phyloP scores from a whole-genome alignment of 2,113 vertebrate genomes.

The Barnardius zonarius region DNA sequence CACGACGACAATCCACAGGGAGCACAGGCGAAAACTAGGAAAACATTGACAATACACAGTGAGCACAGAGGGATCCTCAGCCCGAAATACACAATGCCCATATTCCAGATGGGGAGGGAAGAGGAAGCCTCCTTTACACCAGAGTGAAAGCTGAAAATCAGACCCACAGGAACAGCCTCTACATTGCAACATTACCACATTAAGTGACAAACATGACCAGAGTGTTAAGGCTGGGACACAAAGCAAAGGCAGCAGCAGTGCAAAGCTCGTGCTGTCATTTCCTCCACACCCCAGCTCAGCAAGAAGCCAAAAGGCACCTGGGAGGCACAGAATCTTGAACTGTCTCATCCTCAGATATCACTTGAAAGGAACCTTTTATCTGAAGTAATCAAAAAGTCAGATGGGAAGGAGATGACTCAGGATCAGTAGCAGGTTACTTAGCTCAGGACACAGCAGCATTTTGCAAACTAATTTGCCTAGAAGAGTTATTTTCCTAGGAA shows the following conservation, averaged over 20 bases:
- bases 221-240: slow-evolving; percentile 1
- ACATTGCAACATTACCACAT: neutral
- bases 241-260: neutral
- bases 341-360: neutral
- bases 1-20: neutral
- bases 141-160: neutral
- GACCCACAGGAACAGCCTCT: neutral
- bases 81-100: neutral
- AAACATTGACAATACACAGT: neutral
- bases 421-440: neutral
- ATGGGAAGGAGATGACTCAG: neutral
- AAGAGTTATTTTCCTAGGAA: neutral
- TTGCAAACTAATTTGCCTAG: neutral
- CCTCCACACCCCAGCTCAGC: neutral
- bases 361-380: neutral
- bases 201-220: neutral
- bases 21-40: neutral
- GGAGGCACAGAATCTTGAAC: slow-evolving; percentile 12
- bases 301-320: slow-evolving; percentile 25
- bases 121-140: neutral
- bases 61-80: neutral
- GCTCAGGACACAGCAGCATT: slow-evolving; percentile 2
- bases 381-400: neutral
- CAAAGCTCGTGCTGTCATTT: neutral
- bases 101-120: neutral